Base-by-base conservation (phyloP, 2,797 vertebrate species). In the Adelosebastes latens region DNA sequence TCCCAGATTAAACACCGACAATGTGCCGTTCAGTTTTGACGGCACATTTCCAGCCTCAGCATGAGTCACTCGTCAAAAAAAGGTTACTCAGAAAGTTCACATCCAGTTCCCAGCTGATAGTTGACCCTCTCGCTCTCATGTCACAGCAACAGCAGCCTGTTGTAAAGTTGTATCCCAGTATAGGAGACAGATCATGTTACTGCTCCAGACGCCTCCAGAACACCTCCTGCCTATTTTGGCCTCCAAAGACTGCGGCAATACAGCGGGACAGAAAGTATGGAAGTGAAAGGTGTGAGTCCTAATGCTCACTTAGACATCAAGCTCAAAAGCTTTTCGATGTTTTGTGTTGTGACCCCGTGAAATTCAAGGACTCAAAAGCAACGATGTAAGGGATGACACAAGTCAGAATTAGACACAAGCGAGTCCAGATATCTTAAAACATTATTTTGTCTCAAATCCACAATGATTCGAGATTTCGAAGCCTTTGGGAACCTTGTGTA, bases 121-220 rank as follows among this genome's bases (percentile, higher is more conserved):
- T 2, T 39, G 80, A 79, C 63, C 79, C 53, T 66, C 31, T 80
- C 8, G 29, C 72, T 52, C 81, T 80, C 29, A 59, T 58, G 36
- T 87, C 87, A 86, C 64, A 79, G 79, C 73, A 69, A 61, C 74
- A 79, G 80, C 66, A 79, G 52, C 72, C 62, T 78, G 85, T 91
- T 87, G 90, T 92, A 85, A 93, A 87, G 72, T 83, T 74, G 82
- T 74, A 72, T 79, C 79, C 81, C 75, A 74, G 79, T 84, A 86
- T 79, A 88, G 85, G 68, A 77, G 77, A 68, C 82, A 22, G 82
- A 84, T 93, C 83, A 0, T 42, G 58, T 93, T 92, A 79, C 88
- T 49, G 80, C 72, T 72, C n/a, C 67, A 89, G 87, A 90, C 74
- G n/a, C 67, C 78, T 87, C 8, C 61, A 74, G 71, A 82, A 63